Percentiles rank a stretch among this genome's conserved stretches.
Conservation (phyloP, 2,113 vertebrate species). For the Hippocampus comes region DNA sequence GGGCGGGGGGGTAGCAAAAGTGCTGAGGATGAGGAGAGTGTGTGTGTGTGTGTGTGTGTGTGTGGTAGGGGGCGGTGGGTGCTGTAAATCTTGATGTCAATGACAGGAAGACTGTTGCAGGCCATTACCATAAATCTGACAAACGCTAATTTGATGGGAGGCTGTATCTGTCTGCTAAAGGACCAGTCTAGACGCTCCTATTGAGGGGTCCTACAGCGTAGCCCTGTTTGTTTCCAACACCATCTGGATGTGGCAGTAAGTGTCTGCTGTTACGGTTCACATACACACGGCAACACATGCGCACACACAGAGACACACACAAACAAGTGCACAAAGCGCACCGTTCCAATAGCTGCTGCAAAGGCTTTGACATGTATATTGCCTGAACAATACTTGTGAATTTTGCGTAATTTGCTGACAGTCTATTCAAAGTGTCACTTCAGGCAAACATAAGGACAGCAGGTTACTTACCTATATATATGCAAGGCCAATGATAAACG, state of each 20-base stretch:
- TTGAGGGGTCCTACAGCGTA: slow-evolving; percentile 96
- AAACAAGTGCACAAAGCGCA: slow-evolving; percentile 78
- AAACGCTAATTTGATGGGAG: slow-evolving; percentile 99
- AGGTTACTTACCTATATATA: not conserved
- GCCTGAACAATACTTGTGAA: slow-evolving; percentile 10
- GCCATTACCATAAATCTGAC: slow-evolving; percentile 99
- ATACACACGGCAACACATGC: slow-evolving; percentile 52
- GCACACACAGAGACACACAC: slow-evolving; percentile 6
- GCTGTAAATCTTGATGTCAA: slow-evolving; percentile 98
- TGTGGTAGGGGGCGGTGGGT: slow-evolving; percentile 30
- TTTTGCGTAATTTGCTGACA: slow-evolving; percentile 12
- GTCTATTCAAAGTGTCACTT: not conserved
- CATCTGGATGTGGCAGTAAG: slow-evolving; percentile 98
- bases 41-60: slow-evolving; percentile 29
- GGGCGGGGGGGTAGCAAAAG: not conserved
- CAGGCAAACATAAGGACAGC: slow-evolving; percentile 1
- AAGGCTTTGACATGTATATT: slow-evolving; percentile 27
- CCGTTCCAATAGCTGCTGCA: slow-evolving; percentile 77
- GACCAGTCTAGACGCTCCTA: slow-evolving; percentile 99
- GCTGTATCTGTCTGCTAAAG: slow-evolving; percentile 99
- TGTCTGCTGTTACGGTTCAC: slow-evolving; percentile 87
- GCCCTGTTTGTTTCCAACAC: slow-evolving; percentile 95
- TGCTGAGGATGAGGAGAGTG: slow-evolving; percentile 29
- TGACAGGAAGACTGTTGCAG: slow-evolving; percentile 97
- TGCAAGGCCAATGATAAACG: no score